Percentiles rank a stretch among this genome's conserved stretches.
Conservation (phyloP, 2,797 vertebrate species). For the Catamblyrhynchus diadema region DNA sequence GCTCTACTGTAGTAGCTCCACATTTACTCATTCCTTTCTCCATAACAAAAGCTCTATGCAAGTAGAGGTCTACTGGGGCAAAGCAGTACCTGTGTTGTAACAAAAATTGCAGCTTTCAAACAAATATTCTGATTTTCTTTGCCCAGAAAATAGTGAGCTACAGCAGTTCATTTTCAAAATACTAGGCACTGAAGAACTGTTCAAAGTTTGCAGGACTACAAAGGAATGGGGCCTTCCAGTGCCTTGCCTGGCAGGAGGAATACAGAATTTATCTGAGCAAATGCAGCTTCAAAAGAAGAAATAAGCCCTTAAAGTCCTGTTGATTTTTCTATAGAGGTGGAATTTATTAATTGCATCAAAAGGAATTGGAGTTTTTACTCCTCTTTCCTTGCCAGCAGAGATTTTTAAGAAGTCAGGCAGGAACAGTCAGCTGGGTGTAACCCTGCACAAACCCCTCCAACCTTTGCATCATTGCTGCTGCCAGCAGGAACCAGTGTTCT, state of each 20-base stretch:
- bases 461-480: not conserved
- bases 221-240: not conserved
- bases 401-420: not conserved
- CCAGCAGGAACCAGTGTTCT: too few relatives aligned
- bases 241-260: not conserved
- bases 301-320: not conserved
- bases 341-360: constrained; percentile 31
- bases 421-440: not conserved
- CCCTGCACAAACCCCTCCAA: not conserved
- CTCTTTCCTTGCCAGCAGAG: not conserved
- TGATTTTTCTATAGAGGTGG: not conserved
- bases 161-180: not conserved
- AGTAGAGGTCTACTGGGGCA: not conserved
- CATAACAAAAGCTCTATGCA: not conserved
- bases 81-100: not conserved
- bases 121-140: not conserved
- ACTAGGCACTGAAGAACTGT: not conserved
- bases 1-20: not conserved
- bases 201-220: not conserved
- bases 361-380: not conserved
- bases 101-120: not conserved
- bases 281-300: not conserved
- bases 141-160: not conserved
- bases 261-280: not conserved
- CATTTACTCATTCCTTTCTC: not conserved